A percentile compares a stretch with the other conserved stretches of the same genome.
Evolutionary conservation across 2,797 vertebrate species (phyloP).

Genomic region (Esox masquinongy): DNA sequence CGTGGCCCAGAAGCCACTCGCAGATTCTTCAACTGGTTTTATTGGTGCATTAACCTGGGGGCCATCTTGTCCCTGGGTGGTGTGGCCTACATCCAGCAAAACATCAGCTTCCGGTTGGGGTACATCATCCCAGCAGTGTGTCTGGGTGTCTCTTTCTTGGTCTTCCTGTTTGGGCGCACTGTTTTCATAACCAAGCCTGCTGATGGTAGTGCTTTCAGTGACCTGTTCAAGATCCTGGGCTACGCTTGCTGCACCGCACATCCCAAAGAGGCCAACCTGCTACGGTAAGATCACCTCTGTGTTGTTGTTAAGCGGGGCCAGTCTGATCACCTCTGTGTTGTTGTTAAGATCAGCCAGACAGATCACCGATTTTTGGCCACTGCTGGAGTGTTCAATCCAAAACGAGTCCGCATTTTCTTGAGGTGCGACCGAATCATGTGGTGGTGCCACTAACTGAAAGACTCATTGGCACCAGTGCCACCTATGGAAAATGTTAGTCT

Average conservation of each 20-base stretch:
- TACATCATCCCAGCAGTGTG: conserved; percentile 88
- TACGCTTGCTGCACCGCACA: conserved; percentile 80
- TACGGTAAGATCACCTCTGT: conserved; percentile 70
- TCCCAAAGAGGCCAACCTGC: conserved; percentile 60
- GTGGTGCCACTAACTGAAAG: too few species aligned
- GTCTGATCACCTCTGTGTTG: not conserved
- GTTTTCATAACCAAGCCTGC: conserved; percentile 93
- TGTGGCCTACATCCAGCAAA: conserved; percentile 95
- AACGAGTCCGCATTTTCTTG: too few species aligned
- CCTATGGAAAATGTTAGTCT: too few species aligned
- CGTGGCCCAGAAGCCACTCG: conserved; percentile 91
- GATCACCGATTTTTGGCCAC: too few species aligned
- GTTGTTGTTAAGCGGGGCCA: not conserved
- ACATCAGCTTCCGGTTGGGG: conserved; percentile 83
- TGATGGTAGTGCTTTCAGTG: conserved; percentile 94
- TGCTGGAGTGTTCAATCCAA: too few species aligned
- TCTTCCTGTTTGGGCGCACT: conserved; percentile 86
- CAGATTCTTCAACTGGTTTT: conserved; percentile 99
- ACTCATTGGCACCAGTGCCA: too few species aligned
- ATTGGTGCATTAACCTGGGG: conserved; percentile 98
- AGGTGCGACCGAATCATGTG: too few species aligned
- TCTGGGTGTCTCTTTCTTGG: conserved; percentile 88
- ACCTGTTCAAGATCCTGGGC: conserved; percentile 86
- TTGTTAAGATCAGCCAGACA: too few species aligned
- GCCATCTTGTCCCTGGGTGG: conserved; percentile 91